Evolutionary conservation across 2,888 invertebrate species (phyloP).

Genomic region (Idaea straminata): DNA sequence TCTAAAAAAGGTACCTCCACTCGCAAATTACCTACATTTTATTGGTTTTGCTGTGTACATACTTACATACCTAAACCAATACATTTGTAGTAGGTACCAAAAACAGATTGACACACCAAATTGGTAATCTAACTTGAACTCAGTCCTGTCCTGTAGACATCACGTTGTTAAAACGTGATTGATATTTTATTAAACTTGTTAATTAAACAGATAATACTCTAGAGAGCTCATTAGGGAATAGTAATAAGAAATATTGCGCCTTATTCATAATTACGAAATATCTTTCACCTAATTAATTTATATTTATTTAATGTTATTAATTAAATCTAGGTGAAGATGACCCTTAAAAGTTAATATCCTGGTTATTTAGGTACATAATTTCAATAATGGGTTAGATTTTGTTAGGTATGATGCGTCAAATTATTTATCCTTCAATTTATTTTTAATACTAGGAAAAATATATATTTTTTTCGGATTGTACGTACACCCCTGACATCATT

Average conservation of each 20-base stretch:
- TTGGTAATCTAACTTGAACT: background rate
- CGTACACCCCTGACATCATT: too few species aligned
- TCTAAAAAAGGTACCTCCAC: background rate
- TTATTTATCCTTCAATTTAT: too few species aligned
- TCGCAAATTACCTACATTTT: too few species aligned
- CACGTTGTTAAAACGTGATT: background rate
- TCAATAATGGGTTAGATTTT: too few species aligned
- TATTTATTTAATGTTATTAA: background rate
- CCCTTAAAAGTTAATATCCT: too few species aligned
- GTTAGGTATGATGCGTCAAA: too few species aligned
- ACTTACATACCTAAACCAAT: too few species aligned
- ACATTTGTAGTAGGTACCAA: background rate
- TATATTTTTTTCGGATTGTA: too few species aligned
- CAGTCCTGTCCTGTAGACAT: background rate
- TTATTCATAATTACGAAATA: background rate
- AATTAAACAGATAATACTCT: background rate
- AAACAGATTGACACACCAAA: background rate
- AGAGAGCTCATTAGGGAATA: background rate
- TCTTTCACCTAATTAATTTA: background rate
- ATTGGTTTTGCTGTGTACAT: too few species aligned
- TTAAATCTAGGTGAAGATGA: background rate
- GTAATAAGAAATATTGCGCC: background rate
- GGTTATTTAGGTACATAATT: too few species aligned
- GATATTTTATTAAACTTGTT: background rate
- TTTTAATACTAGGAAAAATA: too few species aligned